These are phyloP conservation scores for Aplysia californica DNA, from an alignment of 1,140 invertebrate genomes.

Conservation along the genomic window DNA sequence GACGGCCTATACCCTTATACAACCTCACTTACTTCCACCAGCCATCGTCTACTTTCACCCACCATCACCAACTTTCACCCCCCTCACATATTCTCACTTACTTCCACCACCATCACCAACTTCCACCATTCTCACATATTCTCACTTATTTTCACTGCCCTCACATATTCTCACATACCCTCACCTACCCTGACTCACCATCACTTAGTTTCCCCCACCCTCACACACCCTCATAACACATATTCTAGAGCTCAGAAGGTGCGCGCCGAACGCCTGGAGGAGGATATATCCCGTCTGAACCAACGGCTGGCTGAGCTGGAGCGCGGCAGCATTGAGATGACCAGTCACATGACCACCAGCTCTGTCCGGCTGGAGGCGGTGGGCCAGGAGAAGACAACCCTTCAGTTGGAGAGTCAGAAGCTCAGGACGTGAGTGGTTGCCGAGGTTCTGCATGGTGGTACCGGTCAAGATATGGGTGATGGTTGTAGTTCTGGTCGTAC, in stretches of 20 bases:
- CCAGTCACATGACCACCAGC: slow-evolving; percentile 46
- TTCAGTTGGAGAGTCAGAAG: slow-evolving; percentile 48
- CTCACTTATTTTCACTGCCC: too few species aligned
- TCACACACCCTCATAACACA: background rate
- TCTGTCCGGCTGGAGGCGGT: slow-evolving; percentile 50
- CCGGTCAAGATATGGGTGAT: background rate
- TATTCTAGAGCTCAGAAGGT: slow-evolving; percentile 67
- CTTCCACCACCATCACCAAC: too few species aligned
- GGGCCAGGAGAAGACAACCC: slow-evolving; percentile 48
- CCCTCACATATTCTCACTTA: too few species aligned
- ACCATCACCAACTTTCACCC: too few species aligned
- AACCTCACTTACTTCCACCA: too few species aligned
- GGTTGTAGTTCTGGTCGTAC: too few species aligned
- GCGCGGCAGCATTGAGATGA: slow-evolving; percentile 48
- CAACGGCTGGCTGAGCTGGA: slow-evolving; percentile 58
- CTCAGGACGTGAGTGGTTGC: slow-evolving; percentile 63
- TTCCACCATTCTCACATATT: too few species aligned
- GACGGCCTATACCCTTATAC: too few species aligned
- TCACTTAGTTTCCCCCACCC: background rate
- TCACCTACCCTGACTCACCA: too few species aligned
- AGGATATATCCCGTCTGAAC: slow-evolving; percentile 54
- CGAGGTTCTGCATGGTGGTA: too few species aligned
- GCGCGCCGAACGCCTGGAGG: slow-evolving; percentile 57
- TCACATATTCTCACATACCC: too few species aligned
- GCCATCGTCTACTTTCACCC: too few species aligned